Conservation (phyloP, 2,888 invertebrate species). For the Zeuzera pyrina region DNA sequence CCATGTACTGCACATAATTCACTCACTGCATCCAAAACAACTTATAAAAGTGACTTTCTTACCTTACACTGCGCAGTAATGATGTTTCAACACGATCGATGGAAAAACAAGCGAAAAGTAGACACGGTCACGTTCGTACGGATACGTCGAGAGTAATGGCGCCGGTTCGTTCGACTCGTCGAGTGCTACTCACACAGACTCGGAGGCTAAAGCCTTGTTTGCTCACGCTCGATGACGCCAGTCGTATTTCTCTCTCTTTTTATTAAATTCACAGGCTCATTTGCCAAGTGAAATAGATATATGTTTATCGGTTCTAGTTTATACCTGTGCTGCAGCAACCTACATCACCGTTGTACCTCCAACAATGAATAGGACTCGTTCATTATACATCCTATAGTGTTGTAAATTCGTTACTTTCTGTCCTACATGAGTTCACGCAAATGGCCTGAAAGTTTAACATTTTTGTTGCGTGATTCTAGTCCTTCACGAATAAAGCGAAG, state of each 20-base stretch:
- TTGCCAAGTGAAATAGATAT: conserved; percentile 28
- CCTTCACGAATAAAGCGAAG: no score
- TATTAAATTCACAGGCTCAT: conserved; percentile 4
- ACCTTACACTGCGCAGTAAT: conserved; percentile 69
- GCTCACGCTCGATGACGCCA: conserved; percentile 57
- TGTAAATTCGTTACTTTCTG: no score
- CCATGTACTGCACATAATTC: conserved; percentile 45
- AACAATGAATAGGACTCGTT: no score
- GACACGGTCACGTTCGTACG: conserved; percentile 66
- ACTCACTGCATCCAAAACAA: conserved; percentile 54
- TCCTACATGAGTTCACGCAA: no score
- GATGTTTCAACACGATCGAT: conserved; percentile 65
- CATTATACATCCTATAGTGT: no score
- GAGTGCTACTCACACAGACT: conserved; percentile 55
- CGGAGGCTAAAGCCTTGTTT: conserved; percentile 68
- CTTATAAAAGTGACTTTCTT: conserved; percentile 51
- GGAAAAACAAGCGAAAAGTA: conserved; percentile 57
- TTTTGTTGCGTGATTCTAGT: no score
- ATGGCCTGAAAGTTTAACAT: no score
- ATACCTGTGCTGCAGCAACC: conserved; percentile 66
- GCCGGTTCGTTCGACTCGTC: conserved; percentile 49
- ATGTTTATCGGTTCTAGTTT: conserved; percentile 22
- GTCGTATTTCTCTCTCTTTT: conserved; percentile 33
- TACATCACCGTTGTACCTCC: conserved; percentile 57
- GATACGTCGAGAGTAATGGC: conserved; percentile 67